phyloP scores from a whole-genome alignment of 2,113 vertebrate species.

The Paramormyrops kingsleyae region DNA sequence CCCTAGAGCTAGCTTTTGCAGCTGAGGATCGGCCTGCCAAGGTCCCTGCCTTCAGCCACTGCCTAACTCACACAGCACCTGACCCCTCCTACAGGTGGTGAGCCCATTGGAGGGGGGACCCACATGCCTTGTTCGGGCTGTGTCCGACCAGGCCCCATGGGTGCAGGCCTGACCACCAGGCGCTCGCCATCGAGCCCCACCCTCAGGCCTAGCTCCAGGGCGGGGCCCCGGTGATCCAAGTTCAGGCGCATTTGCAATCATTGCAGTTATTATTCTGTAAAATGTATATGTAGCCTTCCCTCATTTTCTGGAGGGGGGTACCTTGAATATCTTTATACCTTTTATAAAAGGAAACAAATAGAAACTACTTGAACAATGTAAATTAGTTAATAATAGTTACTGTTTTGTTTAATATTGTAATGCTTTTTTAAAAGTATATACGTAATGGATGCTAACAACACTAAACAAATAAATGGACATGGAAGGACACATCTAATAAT shows the following conservation, averaged over 20 bases:
- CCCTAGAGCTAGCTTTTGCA: too few relatives aligned
- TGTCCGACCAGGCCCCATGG: too few relatives aligned
- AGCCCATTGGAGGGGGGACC: too few relatives aligned
- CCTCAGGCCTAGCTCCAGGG: too few relatives aligned
- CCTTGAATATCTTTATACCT: not conserved
- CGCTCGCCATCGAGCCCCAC: too few relatives aligned
- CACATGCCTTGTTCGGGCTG: too few relatives aligned
- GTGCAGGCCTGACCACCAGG: too few relatives aligned
- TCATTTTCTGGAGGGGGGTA: not conserved
- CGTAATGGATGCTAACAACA: not conserved
- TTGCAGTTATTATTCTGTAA: not conserved
- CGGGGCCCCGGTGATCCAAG: too few relatives aligned
- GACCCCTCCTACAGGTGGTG: too few relatives aligned
- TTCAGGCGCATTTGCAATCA: not conserved
- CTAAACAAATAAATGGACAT: not conserved
- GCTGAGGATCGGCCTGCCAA: too few relatives aligned
- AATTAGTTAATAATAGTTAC: not conserved
- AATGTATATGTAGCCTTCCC: not conserved
- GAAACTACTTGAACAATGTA: not conserved
- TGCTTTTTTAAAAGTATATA: not conserved
- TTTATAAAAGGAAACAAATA: not conserved
- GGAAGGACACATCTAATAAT: not conserved
- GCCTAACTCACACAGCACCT: too few relatives aligned
- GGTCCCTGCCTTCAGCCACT: too few relatives aligned
- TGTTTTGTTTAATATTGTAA: not conserved